These are phyloP conservation scores for Drosophila neotestacea DNA, from an alignment of 2,888 invertebrate species.

Conservation along the genomic window DNA sequence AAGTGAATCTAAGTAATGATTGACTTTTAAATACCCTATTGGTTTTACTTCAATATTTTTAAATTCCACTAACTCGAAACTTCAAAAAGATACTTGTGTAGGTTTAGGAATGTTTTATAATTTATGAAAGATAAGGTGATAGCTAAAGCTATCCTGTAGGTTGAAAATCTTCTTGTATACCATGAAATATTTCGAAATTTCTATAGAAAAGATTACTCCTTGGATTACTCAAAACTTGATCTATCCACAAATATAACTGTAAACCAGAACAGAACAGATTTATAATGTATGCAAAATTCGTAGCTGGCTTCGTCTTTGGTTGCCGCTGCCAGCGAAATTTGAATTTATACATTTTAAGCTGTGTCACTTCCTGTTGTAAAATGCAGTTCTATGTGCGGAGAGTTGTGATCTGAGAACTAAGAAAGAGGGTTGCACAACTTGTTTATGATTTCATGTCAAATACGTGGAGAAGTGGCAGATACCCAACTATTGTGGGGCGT, in stretches of 20 bases:
- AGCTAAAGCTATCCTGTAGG: background rate
- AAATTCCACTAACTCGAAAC: too few relatives aligned
- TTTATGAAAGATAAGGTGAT: too few relatives aligned
- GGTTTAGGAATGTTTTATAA: too few relatives aligned
- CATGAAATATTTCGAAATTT: background rate
- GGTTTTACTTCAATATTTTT: background rate
- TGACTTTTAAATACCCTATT: background rate
- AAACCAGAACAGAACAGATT: conserved; percentile 2
- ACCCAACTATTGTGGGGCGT: conserved; percentile 35
- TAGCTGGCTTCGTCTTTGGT: conserved; percentile 39
- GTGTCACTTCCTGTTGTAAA: conserved; percentile 75
- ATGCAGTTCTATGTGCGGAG: conserved; percentile 50
- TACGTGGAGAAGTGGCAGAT: conserved; percentile 69
- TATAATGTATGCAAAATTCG: conserved; percentile 38
- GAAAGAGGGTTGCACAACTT: conserved; percentile 75
- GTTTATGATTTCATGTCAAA: conserved; percentile 82
- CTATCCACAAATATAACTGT: conserved; percentile 1
- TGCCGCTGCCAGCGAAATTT: conserved; percentile 65
- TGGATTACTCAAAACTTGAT: background rate
- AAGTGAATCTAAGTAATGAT: background rate
- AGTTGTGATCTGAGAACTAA: conserved; percentile 16
- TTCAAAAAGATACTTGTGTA: too few relatives aligned
- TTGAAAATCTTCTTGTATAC: too few relatives aligned
- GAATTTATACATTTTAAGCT: conserved; percentile 75
- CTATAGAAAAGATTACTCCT: background rate